A percentile compares a stretch with the other conserved stretches of the same genome.
These are phyloP conservation scores for Thamnophis elegans DNA, from an alignment of 2,797 vertebrate genomes.

Conservation along the genomic window DNA sequence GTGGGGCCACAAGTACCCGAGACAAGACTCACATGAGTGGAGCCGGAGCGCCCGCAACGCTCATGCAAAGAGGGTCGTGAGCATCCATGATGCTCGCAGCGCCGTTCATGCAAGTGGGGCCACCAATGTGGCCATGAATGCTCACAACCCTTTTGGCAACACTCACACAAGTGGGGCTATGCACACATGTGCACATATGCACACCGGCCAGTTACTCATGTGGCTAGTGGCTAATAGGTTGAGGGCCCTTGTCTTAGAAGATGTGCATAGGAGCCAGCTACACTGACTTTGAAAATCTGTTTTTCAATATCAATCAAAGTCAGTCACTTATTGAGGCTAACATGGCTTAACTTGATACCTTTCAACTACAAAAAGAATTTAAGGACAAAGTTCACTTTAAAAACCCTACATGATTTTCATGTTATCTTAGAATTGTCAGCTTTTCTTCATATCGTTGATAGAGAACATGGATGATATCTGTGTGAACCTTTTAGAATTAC, in stretches of 20 bases:
- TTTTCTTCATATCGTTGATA: background rate
- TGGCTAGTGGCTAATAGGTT: no score
- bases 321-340: background rate
- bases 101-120: no score
- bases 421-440: background rate
- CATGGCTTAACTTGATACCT: background rate
- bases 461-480: background rate
- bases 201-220: no score
- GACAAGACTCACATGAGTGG: no score
- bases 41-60: no score
- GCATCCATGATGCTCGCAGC: no score
- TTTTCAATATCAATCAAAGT: background rate
- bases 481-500: background rate
- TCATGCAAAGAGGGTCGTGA: no score
- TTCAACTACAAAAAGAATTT: background rate
- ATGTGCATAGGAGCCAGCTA: background rate
- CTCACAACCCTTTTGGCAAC: no score
- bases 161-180: no score
- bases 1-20: no score
- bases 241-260: background rate
- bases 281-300: background rate
- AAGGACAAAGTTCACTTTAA: background rate
- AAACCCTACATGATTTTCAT: background rate
- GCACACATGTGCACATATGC: no score
- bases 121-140: no score